Percentiles rank a stretch among this genome's conserved stretches.
Conservation (phyloP, 1,140 invertebrate genomes). For the Oreohelix idahoensis region DNA sequence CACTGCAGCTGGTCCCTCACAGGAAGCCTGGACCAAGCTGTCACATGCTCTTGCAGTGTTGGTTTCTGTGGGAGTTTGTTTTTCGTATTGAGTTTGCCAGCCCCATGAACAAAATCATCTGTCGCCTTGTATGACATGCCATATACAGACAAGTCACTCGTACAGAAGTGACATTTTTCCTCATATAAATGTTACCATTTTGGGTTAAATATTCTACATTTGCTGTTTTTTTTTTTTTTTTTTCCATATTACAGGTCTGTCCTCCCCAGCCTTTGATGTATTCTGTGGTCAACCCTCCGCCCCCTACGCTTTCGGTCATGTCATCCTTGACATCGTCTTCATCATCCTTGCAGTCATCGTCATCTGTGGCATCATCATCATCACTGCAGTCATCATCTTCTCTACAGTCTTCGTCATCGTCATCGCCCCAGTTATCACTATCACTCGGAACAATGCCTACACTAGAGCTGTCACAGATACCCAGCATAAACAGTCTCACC, state of each 20-base stretch:
- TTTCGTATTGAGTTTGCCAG: too few relatives aligned
- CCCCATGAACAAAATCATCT: too few relatives aligned
- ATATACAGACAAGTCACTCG: too few relatives aligned
- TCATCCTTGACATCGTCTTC: background rate
- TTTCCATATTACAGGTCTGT: conserved; percentile 18
- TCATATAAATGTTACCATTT: too few relatives aligned
- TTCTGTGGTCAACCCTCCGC: conserved; percentile 42
- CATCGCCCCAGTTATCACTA: conserved; percentile 16
- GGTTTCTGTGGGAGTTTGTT: too few relatives aligned
- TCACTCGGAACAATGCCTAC: conserved; percentile 19
- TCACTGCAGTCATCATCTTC: conserved; percentile 10
- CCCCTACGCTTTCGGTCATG: background rate
- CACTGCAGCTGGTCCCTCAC: too few relatives aligned
- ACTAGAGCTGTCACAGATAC: background rate
- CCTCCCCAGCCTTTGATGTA: conserved; percentile 42
- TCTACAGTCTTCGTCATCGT: conserved; percentile 14
- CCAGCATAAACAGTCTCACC: conserved; percentile 8
- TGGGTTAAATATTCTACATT: too few relatives aligned
- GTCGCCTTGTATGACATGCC: too few relatives aligned
- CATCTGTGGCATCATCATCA: background rate
- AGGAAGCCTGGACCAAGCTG: too few relatives aligned
- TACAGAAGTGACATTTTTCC: too few relatives aligned
- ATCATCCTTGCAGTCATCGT: background rate
- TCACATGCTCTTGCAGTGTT: too few relatives aligned
- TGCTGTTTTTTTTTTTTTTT: too few relatives aligned